Evolutionary conservation across 37 sponge, comb jelly and placozoan species (phyloP).

Genomic region (Spongilla lacustris): DNA sequence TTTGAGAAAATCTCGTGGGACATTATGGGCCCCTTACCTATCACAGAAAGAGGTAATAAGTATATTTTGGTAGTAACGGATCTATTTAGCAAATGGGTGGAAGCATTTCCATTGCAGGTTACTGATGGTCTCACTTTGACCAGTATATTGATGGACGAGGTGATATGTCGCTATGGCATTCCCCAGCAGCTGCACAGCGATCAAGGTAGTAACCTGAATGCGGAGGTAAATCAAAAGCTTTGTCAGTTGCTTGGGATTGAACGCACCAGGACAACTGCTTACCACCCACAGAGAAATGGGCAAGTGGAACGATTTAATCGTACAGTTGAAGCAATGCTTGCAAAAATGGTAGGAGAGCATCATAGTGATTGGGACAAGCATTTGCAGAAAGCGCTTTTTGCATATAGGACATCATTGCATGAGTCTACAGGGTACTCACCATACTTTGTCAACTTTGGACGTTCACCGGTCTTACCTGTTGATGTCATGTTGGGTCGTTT

Average conservation of each 20-base stretch:
- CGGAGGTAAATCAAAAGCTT: background rate
- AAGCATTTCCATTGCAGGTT: constrained; percentile 17
- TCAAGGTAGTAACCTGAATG: constrained; percentile 22
- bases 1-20: constrained; percentile 34
- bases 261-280: too few species aligned
- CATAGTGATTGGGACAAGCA: too few species aligned
- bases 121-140: background rate
- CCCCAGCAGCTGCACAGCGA: constrained; percentile 34
- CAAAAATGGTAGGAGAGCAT: too few species aligned
- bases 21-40: constrained; percentile 32
- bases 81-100: constrained; percentile 33
- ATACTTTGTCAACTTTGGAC: too few species aligned
- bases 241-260: too few species aligned
- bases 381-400: too few species aligned
- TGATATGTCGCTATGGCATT: constrained; percentile 31
- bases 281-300: background rate
- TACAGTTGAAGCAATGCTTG: too few species aligned
- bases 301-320: too few species aligned
- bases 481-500: too few species aligned
- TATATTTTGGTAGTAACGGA: constrained; percentile 34
- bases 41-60: background rate
- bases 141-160: constrained; percentile 16
- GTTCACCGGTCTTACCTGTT: too few species aligned
- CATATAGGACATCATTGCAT: too few species aligned
- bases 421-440: too few species aligned